Conservation (phyloP, 2,888 invertebrate genomes). For the Nephrotoma guestfalica region DNA sequence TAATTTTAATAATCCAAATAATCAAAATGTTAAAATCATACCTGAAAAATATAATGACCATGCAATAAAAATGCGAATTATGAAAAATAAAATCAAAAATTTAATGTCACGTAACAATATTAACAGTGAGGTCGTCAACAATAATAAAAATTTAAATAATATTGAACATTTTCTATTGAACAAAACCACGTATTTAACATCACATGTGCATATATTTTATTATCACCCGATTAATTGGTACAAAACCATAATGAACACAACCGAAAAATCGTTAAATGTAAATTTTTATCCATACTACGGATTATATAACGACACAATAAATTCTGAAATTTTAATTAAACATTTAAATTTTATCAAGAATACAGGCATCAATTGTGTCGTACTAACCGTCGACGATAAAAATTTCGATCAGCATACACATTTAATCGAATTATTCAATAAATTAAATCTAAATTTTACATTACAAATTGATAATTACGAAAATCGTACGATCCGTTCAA, state of each 20-base stretch:
- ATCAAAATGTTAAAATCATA: slow-evolving; percentile 16
- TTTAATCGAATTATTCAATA: slow-evolving; percentile 31
- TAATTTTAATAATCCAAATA: neutral
- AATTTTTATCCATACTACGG: slow-evolving; percentile 30
- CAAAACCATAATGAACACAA: slow-evolving; percentile 5
- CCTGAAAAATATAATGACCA: slow-evolving; percentile 32
- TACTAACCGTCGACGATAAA: slow-evolving; percentile 41
- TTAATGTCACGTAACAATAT: slow-evolving; percentile 17
- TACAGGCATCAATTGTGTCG: slow-evolving; percentile 43
- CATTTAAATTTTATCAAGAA: slow-evolving; percentile 45
- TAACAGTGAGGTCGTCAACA: slow-evolving; percentile 15
- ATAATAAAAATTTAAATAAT: slow-evolving; percentile 15
- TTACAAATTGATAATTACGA: slow-evolving; percentile 44
- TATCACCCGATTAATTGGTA: slow-evolving; percentile 30
- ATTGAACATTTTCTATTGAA: slow-evolving; percentile 15
- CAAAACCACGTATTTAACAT: slow-evolving; percentile 14
- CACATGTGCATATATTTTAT: slow-evolving; percentile 30
- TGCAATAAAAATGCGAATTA: slow-evolving; percentile 27
- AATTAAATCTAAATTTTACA: slow-evolving; percentile 37
- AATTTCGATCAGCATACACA: slow-evolving; percentile 30
- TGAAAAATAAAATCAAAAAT: slow-evolving; percentile 26
- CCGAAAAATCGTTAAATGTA: slow-evolving; percentile 20
- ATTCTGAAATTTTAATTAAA: slow-evolving; percentile 31
- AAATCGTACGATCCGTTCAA: slow-evolving; percentile 34
- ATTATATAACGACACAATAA: slow-evolving; percentile 26